Evolutionary conservation across 2,113 vertebrate genomes (phyloP).

Genomic region (Taurulus bubalis): DNA sequence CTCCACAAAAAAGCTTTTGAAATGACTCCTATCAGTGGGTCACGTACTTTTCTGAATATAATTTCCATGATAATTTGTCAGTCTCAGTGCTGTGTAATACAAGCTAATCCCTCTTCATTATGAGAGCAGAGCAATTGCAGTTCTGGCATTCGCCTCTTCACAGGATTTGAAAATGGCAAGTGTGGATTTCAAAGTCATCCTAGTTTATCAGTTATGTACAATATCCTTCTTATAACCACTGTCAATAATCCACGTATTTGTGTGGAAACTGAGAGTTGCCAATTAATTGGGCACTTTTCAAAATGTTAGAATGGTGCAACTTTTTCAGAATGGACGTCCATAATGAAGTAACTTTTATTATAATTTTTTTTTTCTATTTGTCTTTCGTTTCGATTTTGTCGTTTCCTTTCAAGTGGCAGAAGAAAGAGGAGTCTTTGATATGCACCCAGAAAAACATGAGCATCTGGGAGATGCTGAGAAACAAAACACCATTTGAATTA

Average conservation of each 20-base stretch:
- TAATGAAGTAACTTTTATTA: slow-evolving; percentile 69
- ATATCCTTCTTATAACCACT: slow-evolving; percentile 24
- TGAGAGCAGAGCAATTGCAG: slow-evolving; percentile 41
- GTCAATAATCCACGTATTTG: slow-evolving; percentile 31
- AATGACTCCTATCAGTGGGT: slow-evolving; percentile 2
- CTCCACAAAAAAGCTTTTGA: too few species aligned
- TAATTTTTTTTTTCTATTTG: slow-evolving; percentile 57
- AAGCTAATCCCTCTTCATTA: slow-evolving; percentile 58
- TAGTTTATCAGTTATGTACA: slow-evolving; percentile 30
- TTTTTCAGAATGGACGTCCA: slow-evolving; percentile 56
- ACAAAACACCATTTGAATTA: slow-evolving; percentile 72
- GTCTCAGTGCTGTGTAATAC: slow-evolving; percentile 34
- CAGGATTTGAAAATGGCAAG: slow-evolving; percentile 18
- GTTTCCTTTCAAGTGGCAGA: slow-evolving; percentile 69
- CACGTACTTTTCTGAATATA: background rate
- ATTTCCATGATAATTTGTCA: slow-evolving; percentile 14
- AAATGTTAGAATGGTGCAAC: slow-evolving; percentile 36
- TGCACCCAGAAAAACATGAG: slow-evolving; percentile 73
- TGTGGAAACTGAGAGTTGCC: background rate
- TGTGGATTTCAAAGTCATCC: slow-evolving; percentile 33
- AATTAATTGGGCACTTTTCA: slow-evolving; percentile 51
- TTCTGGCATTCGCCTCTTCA: slow-evolving; percentile 45
- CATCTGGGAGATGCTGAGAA: slow-evolving; percentile 71
- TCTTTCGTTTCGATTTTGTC: slow-evolving; percentile 58
- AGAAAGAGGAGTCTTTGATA: slow-evolving; percentile 73